phyloP scores from a whole-genome alignment of 2,797 vertebrate species.

The Labroides dimidiatus region DNA sequence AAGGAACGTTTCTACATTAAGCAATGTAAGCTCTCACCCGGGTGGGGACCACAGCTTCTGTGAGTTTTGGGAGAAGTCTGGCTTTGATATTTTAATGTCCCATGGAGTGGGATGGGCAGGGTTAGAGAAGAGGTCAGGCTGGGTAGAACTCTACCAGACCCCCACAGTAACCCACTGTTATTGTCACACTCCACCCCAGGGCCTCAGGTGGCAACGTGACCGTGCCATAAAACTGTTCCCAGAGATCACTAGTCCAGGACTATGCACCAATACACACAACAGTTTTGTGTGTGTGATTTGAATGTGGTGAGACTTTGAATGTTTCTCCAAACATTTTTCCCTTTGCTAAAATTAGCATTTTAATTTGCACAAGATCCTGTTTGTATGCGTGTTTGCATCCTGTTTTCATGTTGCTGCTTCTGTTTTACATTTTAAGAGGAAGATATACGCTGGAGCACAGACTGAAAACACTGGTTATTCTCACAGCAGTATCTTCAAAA shows the following conservation, averaged over 20 bases:
- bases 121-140: slow-evolving; percentile 47
- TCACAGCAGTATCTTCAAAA: slow-evolving; percentile 17
- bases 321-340: slow-evolving; percentile 17
- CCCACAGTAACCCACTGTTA: slow-evolving; percentile 29
- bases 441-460: slow-evolving; percentile 5
- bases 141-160: slow-evolving; percentile 22
- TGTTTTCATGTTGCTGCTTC: slow-evolving; percentile 49
- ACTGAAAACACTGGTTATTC: slow-evolving; percentile 4
- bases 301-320: slow-evolving; percentile 40
- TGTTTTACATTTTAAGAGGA: slow-evolving; percentile 31
- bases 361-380: slow-evolving; percentile 62
- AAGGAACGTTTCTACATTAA: slow-evolving; percentile 53
- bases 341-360: slow-evolving; percentile 56
- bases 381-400: slow-evolving; percentile 55
- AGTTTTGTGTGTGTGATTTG: slow-evolving; percentile 37
- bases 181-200: slow-evolving; percentile 30
- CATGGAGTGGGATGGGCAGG: slow-evolving; percentile 54
- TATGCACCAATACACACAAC: background rate
- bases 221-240: slow-evolving; percentile 4
- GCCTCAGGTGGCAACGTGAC: slow-evolving; percentile 33
- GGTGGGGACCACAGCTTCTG: slow-evolving; percentile 72
- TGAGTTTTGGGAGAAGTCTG: slow-evolving; percentile 62
- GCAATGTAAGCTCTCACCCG: slow-evolving; percentile 36
- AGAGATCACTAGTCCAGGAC: slow-evolving; percentile 1
- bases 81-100: slow-evolving; percentile 76